Evolutionary conservation across 2,888 invertebrate genomes (phyloP).

Genomic region (Teleogryllus oceanicus): DNA sequence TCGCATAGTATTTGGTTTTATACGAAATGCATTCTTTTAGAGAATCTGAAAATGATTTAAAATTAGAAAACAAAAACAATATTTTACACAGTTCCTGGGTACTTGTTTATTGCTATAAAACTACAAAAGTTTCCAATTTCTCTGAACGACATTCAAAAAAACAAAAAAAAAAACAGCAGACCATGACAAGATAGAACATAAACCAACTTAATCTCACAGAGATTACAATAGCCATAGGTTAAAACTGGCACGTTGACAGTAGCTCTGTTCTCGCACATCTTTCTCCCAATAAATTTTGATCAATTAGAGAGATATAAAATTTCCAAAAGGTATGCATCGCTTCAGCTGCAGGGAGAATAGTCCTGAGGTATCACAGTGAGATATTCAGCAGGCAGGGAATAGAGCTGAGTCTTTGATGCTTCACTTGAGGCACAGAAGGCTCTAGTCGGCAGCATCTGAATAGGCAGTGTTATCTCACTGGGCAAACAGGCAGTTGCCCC

Average conservation of each 20-base stretch:
- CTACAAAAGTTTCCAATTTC: slow-evolving; percentile 4
- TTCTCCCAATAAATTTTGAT: background rate
- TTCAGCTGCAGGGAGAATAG: background rate
- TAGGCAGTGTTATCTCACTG: background rate
- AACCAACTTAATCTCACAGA: background rate
- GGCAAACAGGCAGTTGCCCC: background rate
- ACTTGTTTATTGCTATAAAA: slow-evolving; percentile 18
- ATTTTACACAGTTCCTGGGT: background rate
- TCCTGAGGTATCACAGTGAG: slow-evolving; percentile 6
- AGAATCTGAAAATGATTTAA: background rate
- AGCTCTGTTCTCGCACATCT: background rate
- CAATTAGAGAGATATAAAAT: background rate
- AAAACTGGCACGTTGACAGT: background rate
- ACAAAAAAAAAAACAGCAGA: background rate
- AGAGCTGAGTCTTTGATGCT: background rate
- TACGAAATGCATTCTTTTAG: background rate
- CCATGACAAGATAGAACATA: background rate
- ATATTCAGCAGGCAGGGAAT: background rate
- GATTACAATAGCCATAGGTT: background rate
- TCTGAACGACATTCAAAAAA: background rate
- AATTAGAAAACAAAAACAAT: background rate
- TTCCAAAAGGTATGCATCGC: background rate
- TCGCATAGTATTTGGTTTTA: too few species aligned
- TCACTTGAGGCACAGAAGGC: background rate
- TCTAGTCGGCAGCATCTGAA: background rate